Evolutionary conservation across 2,888 invertebrate species (phyloP).

Genomic region (Troglohyphantes excavatus): DNA sequence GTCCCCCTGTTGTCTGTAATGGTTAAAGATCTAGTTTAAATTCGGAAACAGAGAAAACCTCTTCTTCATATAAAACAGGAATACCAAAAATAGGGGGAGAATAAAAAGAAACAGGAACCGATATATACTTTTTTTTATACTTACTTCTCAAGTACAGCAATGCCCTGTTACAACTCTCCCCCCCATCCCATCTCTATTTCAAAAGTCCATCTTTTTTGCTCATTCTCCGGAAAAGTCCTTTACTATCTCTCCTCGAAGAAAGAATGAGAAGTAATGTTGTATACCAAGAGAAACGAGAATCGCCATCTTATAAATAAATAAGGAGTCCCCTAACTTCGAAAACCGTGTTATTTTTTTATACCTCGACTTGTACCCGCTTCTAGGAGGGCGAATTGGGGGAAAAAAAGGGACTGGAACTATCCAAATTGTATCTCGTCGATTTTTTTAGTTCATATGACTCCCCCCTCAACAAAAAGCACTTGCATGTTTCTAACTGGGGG

Average conservation of each 20-base stretch:
- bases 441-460: not conserved
- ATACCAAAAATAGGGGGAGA: not conserved
- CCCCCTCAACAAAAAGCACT: not conserved
- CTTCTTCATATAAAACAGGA: not conserved
- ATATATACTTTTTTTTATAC: not conserved
- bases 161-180: not conserved
- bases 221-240: not conserved
- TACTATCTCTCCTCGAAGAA: not conserved
- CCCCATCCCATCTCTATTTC: not conserved
- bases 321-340: not conserved
- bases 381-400: not conserved
- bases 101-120: not conserved
- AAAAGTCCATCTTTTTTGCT: conserved; percentile 19
- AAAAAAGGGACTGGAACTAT: not conserved
- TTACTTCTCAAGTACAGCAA: not conserved
- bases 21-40: not conserved
- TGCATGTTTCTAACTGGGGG: not conserved
- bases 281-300: not conserved
- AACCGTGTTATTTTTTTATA: conserved; percentile 1
- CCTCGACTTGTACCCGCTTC: not conserved
- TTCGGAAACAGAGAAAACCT: not conserved
- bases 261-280: not conserved
- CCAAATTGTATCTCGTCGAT: not conserved
- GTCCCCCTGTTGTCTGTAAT: not conserved
- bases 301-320: conserved; percentile 29